These are phyloP conservation scores for Porites lobata DNA, from an alignment of 92 coral and sea anemone species.

Conservation along the genomic window DNA sequence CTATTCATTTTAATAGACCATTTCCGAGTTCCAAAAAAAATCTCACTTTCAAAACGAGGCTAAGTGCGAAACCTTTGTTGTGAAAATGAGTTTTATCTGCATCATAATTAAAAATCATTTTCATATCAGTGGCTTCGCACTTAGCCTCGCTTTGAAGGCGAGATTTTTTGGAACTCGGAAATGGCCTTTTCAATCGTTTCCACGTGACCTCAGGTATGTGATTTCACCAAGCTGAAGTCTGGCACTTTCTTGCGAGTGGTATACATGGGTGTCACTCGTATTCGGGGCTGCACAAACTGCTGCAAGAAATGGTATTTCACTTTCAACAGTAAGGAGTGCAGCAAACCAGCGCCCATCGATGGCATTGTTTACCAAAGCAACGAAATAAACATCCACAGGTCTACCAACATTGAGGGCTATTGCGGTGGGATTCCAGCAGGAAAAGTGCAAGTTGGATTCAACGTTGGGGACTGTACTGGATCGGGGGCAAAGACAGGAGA, in stretches of 20 bases:
- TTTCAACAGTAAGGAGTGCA: constrained; percentile 40
- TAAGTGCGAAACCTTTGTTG: too few species aligned
- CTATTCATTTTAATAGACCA: too few species aligned
- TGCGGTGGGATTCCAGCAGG: constrained; percentile 48
- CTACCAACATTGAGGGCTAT: constrained; percentile 55
- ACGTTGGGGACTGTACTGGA: constrained; percentile 6
- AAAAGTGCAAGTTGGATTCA: constrained; percentile 31
- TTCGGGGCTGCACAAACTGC: background rate
- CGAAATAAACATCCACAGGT: constrained; percentile 25
- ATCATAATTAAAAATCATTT: too few species aligned
- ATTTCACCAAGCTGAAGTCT: constrained; percentile 20
- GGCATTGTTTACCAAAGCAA: constrained; percentile 15
- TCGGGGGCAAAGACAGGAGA: background rate
- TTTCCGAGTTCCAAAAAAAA: too few species aligned
- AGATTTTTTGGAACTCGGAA: too few species aligned
- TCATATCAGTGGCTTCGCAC: too few species aligned
- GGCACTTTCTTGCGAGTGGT: constrained; percentile 35
- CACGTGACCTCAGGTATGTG: constrained; percentile 11
- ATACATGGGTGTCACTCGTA: constrained; percentile 43
- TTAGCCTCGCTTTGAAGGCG: too few species aligned
- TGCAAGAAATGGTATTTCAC: constrained; percentile 45
- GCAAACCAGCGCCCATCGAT: constrained; percentile 34
- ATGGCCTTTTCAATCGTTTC: too few species aligned
- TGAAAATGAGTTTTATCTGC: too few species aligned
- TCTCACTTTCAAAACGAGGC: too few species aligned